These are phyloP conservation scores for Mongoloraphidia duomilia DNA, from an alignment of 2,888 invertebrate species.

Conservation along the genomic window DNA sequence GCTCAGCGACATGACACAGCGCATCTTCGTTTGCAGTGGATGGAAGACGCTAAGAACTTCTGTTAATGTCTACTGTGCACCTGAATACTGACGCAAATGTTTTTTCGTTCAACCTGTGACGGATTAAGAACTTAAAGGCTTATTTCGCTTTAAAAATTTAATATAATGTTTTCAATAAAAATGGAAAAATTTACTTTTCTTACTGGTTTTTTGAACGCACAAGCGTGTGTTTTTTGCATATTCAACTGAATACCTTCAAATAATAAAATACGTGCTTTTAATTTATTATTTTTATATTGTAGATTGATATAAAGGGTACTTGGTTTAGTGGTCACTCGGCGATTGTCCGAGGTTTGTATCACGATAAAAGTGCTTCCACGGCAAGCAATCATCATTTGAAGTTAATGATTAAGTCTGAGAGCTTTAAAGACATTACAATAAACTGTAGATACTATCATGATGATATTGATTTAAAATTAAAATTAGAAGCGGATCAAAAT, in stretches of 20 bases:
- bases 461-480: constrained; percentile 49
- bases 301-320: constrained; percentile 57
- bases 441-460: constrained; percentile 54
- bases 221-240: background rate
- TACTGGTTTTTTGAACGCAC: no score
- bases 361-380: constrained; percentile 53
- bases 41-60: no score
- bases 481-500: constrained; percentile 46
- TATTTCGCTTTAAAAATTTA: no score
- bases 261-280: background rate
- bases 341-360: constrained; percentile 55
- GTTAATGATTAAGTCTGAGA: constrained; percentile 53
- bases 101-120: no score
- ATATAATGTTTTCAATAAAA: no score
- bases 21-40: no score
- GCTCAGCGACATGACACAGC: no score
- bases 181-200: no score
- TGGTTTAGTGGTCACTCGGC: constrained; percentile 72
- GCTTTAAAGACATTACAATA: constrained; percentile 52
- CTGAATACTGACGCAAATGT: no score
- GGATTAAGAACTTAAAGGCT: no score
- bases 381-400: constrained; percentile 53
- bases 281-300: constrained; percentile 9
- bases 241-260: constrained; percentile 9
- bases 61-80: no score